A percentile compares a stretch with the other conserved stretches of the same genome.
Conservation (phyloP, 2,113 vertebrate genomes). For the Antidorcas marsupialis region DNA sequence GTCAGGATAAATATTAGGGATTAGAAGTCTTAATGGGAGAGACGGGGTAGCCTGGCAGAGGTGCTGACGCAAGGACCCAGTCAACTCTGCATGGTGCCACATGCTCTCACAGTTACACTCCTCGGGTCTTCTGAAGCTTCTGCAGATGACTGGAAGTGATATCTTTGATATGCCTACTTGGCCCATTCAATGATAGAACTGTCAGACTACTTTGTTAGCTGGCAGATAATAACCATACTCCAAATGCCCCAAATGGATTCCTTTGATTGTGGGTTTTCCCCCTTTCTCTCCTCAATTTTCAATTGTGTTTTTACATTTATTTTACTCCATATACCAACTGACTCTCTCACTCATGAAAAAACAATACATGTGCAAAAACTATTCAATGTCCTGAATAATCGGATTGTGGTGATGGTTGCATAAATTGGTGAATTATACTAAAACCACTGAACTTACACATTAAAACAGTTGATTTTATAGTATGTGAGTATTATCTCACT, state of each 20-base stretch:
- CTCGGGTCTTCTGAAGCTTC: background rate
- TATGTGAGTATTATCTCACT: background rate
- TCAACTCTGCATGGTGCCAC: background rate
- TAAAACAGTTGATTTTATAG: background rate
- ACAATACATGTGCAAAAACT: background rate
- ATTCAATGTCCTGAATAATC: background rate
- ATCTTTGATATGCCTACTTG: background rate
- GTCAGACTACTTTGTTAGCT: background rate
- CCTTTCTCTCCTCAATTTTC: background rate
- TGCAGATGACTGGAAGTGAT: background rate
- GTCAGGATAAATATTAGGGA: background rate
- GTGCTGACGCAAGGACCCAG: background rate
- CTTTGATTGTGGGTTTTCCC: background rate
- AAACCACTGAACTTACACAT: background rate
- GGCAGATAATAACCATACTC: background rate
- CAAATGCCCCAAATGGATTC: background rate
- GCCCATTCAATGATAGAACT: background rate
- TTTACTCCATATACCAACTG: background rate
- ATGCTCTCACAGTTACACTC: background rate
- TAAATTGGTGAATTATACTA: background rate
- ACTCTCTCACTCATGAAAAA: background rate
- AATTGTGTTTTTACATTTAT: background rate
- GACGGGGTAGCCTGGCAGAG: no score
- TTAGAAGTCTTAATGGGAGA: background rate
- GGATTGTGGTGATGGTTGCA: background rate